These are phyloP conservation scores for Ameiurus melas DNA, from an alignment of 2,113 vertebrate genomes.

Conservation along the genomic window DNA sequence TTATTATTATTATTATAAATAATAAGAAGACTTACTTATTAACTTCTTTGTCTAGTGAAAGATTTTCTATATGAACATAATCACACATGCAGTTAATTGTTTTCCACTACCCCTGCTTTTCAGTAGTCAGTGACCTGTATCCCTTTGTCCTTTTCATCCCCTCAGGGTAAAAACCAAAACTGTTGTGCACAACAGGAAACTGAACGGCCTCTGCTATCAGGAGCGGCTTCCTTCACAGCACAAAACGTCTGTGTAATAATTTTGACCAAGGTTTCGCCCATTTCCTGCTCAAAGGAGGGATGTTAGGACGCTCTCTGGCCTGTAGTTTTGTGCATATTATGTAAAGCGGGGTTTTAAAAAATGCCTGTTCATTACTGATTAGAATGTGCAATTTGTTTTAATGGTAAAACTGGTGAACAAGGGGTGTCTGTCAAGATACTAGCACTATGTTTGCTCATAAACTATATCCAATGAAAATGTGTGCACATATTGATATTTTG, in stretches of 20 bases:
- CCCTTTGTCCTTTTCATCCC: conserved; percentile 66
- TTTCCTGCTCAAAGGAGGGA: conserved; percentile 84
- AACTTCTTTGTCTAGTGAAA: neutral
- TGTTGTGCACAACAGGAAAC: conserved; percentile 91
- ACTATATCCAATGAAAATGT: neutral
- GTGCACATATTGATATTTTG: neutral
- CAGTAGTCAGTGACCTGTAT: conserved; percentile 46
- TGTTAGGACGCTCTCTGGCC: conserved; percentile 69
- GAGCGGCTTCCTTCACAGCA: conserved; percentile 86
- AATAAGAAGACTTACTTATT: neutral
- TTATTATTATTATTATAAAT: neutral
- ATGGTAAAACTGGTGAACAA: neutral
- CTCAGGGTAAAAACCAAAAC: conserved; percentile 68
- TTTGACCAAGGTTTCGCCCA: conserved; percentile 84
- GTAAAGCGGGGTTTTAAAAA: neutral
- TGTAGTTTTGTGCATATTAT: conserved; percentile 39
- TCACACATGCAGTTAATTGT: neutral
- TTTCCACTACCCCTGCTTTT: neutral
- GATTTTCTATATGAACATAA: neutral
- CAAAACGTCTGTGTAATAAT: conserved; percentile 84
- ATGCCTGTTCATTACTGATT: neutral
- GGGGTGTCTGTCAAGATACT: neutral
- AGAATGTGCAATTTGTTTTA: neutral
- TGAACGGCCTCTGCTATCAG: conserved; percentile 84
- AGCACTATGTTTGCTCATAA: neutral